phyloP scores from a whole-genome alignment of 2,888 invertebrate species.

The Gastracanthus pulcherrimus region DNA sequence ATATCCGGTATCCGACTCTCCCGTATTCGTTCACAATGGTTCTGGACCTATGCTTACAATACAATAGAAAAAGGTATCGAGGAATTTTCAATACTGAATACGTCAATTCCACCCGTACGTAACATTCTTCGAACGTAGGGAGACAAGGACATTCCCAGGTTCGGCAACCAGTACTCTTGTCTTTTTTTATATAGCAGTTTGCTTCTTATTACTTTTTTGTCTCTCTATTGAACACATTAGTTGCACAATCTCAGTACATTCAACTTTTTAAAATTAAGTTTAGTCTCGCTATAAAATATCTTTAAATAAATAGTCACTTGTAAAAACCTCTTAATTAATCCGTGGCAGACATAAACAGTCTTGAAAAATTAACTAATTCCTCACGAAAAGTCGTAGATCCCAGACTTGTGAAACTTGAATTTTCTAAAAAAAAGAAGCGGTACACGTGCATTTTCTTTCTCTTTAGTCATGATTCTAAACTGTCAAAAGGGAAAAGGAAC shows the following conservation, averaged over 20 bases:
- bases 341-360: constrained; percentile 55
- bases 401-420: constrained; percentile 36
- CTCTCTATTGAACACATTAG: constrained; percentile 53
- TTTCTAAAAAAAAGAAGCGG: neutral
- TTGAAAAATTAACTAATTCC: constrained; percentile 49
- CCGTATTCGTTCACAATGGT: constrained; percentile 57
- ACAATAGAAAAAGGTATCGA: constrained; percentile 52
- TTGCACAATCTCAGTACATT: constrained; percentile 51
- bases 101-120: constrained; percentile 52
- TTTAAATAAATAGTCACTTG: constrained; percentile 34
- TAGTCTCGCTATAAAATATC: constrained; percentile 33
- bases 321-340: constrained; percentile 16
- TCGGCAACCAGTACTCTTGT: constrained; percentile 18
- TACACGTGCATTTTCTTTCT: constrained; percentile 10
- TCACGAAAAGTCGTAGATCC: constrained; percentile 38
- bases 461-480: constrained; percentile 15
- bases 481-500: constrained; percentile 9
- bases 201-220: constrained; percentile 20
- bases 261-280: constrained; percentile 40
- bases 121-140: constrained; percentile 17
- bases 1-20: constrained; percentile 62
- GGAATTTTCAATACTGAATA: constrained; percentile 57
- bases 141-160: constrained; percentile 28
- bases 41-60: constrained; percentile 58
- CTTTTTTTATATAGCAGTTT: constrained; percentile 20